Evolutionary conservation across 2,113 vertebrate species (phyloP).

Genomic region (Arothron firmamentum): DNA sequence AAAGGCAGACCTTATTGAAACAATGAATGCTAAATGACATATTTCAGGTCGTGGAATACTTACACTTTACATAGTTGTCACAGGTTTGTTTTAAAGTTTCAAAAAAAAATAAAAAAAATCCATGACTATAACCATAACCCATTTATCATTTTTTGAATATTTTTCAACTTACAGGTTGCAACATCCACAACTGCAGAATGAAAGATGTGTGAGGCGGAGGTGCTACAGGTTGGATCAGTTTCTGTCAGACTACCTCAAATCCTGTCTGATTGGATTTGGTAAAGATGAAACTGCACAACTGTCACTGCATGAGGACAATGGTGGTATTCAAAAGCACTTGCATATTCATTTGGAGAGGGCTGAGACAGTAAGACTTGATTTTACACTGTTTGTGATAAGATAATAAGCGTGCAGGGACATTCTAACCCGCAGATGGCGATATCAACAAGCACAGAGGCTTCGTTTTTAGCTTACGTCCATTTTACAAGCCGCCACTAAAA

Average conservation of each 20-base stretch:
- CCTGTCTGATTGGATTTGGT: constrained; percentile 58
- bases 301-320: neutral
- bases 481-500: neutral
- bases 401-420: constrained; percentile 34
- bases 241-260: constrained; percentile 45
- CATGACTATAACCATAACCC: too few relatives aligned
- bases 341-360: too few relatives aligned
- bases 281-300: constrained; percentile 6
- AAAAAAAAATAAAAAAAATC: too few relatives aligned
- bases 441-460: neutral
- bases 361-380: constrained; percentile 17
- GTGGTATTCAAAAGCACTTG: neutral
- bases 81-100: too few relatives aligned
- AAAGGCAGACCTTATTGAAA: too few relatives aligned
- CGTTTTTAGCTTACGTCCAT: neutral
- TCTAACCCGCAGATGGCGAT: constrained; percentile 41
- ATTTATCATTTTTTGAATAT: too few relatives aligned
- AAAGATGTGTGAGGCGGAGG: constrained; percentile 13
- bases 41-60: too few relatives aligned
- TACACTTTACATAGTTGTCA: too few relatives aligned
- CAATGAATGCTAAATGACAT: too few relatives aligned
- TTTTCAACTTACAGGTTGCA: neutral
- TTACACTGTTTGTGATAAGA: constrained; percentile 54
- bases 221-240: constrained; percentile 38
- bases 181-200: constrained; percentile 7